Evolutionary conservation across 2,888 invertebrate species (phyloP).

Genomic region (Platynereis dumerilii): DNA sequence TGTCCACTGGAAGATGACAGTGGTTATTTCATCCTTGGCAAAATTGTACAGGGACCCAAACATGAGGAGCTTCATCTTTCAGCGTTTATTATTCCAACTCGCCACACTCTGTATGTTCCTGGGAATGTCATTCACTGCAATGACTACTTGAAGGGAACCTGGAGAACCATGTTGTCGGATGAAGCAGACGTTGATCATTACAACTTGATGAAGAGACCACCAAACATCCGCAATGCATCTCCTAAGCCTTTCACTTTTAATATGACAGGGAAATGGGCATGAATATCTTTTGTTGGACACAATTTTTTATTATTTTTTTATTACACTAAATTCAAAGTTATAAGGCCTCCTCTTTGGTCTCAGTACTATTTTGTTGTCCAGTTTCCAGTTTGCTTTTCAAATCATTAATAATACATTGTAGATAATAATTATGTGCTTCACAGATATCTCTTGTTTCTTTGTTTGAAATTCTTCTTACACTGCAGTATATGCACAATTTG

Average conservation of each 20-base stretch:
- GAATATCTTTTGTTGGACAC: too few relatives aligned
- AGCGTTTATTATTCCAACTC: slow-evolving; percentile 21
- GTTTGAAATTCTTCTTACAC: too few relatives aligned
- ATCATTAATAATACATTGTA: too few relatives aligned
- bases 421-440: too few relatives aligned
- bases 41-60: background rate
- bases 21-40: slow-evolving; percentile 16
- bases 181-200: slow-evolving; percentile 39
- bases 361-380: too few relatives aligned
- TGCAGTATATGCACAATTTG: too few relatives aligned
- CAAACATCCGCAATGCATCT: background rate
- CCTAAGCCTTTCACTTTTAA: slow-evolving; percentile 6
- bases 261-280: background rate
- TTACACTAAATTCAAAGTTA: too few relatives aligned
- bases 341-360: too few relatives aligned
- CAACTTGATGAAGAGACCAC: slow-evolving; percentile 11
- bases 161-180: slow-evolving; percentile 40
- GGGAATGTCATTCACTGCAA: slow-evolving; percentile 35
- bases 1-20: slow-evolving; percentile 19
- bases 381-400: too few relatives aligned
- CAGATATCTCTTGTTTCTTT: too few relatives aligned
- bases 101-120: slow-evolving; percentile 36
- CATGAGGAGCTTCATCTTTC: slow-evolving; percentile 30
- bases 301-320: too few relatives aligned
- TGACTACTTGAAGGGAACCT: slow-evolving; percentile 38